Evolutionary conservation across 1,140 invertebrate genomes (phyloP), one percentile per base, ranked within the genome.

Genomic region (Drosophila subpulchrella): DNA sequence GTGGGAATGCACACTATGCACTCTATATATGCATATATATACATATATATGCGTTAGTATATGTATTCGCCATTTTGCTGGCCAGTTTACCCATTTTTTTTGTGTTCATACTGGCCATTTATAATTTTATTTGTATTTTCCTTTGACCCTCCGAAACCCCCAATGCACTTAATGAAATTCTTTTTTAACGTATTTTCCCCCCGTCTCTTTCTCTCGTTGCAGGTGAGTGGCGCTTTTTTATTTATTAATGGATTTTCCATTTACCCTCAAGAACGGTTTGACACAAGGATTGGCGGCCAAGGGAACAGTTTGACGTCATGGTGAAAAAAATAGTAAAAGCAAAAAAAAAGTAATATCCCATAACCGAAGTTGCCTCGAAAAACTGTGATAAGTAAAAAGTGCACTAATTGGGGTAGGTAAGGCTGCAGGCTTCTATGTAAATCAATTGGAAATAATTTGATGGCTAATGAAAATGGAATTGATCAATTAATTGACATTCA

Each of bases 241-340:
- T 86, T 86, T 86, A 89, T 86, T 86, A 86, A 89, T 86, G 81
- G 81, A 86, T 74, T 86, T 76, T 67, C 60, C 83, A 88, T 78
- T 76, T 83, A 66, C 72, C 73, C 62, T 59, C 48, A 70, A 73
- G 68, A 61, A 73, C 20, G 41, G 17, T 68, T 65, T 68, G 65
- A 68, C 65, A 68, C 65, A 68, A 68, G 65, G 65, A 66, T 65
- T 50, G 65, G 65, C 65, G 60, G 50, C 60, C 59, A 70, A 63
- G 66, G 58, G 66, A 70, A 32, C 32, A 71, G 56, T 51, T 73
- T 81, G 71, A 83, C 75, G 77, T 77, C 56, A 85, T 65, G 55
- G 54, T 34, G 42, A 59, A 75, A 75, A 53, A 57, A 36, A 0
- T 38, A 17, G 10, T 4, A n/a, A 61, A 38, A 51, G 11, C 20